Conservation (phyloP, 1,140 invertebrate species). For the Drosophila repletoides region DNA sequence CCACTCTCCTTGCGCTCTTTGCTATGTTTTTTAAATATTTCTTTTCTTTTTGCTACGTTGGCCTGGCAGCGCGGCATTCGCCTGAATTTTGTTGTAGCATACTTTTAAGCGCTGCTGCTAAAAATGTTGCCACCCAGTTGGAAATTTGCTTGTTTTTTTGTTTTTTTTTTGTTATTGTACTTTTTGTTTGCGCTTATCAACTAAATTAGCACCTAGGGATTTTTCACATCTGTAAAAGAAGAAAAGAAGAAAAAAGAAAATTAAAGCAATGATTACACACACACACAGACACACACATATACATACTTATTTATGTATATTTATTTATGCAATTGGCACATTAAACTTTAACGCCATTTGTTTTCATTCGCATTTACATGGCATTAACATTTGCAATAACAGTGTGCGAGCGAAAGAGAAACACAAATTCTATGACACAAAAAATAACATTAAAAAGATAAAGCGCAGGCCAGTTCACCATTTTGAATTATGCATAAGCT, state of each 20-base stretch:
- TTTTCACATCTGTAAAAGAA: constrained; percentile 78
- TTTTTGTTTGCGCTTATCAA: constrained; percentile 74
- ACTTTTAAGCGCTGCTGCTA: constrained; percentile 51
- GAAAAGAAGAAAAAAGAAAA: constrained; percentile 21
- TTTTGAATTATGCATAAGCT: constrained; percentile 37
- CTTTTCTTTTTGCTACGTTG: constrained; percentile 40
- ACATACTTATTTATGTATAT: constrained; percentile 11
- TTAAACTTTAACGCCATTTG: constrained; percentile 58
- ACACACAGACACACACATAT: constrained; percentile 28
- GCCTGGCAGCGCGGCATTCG: constrained; percentile 32
- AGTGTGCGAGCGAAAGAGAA: neutral
- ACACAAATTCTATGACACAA: too few relatives aligned
- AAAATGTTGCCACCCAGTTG: constrained; percentile 52
- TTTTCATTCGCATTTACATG: constrained; percentile 23
- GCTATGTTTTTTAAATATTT: neutral
- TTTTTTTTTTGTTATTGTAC: constrained; percentile 62
- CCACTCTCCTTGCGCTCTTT: neutral
- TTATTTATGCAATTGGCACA: constrained; percentile 72
- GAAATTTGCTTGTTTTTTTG: constrained; percentile 23
- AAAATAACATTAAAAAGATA: constrained; percentile 5
- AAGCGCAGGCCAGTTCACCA: constrained; percentile 10
- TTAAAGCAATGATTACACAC: constrained; percentile 26
- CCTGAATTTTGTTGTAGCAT: constrained; percentile 48
- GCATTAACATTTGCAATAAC: constrained; percentile 17
- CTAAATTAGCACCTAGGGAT: constrained; percentile 82